Evolutionary conservation across 2,797 vertebrate species (phyloP), one percentile per base, ranked within the genome.

Genomic region (Manis javanica): DNA sequence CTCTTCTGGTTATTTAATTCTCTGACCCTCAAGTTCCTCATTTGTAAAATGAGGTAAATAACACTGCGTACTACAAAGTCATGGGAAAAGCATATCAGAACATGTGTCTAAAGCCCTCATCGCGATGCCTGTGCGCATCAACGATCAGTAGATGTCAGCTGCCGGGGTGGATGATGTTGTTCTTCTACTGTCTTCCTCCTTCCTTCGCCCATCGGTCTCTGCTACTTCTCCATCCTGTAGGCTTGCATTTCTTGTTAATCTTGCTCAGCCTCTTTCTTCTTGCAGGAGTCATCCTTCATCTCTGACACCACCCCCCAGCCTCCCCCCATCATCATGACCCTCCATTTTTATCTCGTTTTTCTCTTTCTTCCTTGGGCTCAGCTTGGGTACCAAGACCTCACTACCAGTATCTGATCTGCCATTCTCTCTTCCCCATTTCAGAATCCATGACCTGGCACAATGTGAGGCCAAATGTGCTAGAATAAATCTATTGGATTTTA

Each of bases 1-100:
- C 61, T 90, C 10, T 71, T 53, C 13, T 59, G 49, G 31, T 85
- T 42, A 55, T 11, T 71, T 94, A 29, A 85, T 39, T 90, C 51
- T 93, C 92, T 87, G 66, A 68, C 71, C 57, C n/a, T 34, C 51
- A 95, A 75, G 37, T 18, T 75, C n/a, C n/a, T 96, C 49, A 8
- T 63, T 46, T 81, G 37, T 92, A 79, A 92, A 55, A 91, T 77
- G 79, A 74, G 19, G 66, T 49, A 57, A 88, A 84, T 46, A 46
- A 34, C 11, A 55, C 34, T 49, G 39, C 31, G 29, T 29, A 64
- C 49, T 55, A 5, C 14, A 51, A 69, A 72, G 74, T 42, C 49
- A 14, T 14, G 42, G 75, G 37, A 37, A 61, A 77, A 93, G 31
- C 11, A 49, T 78, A 12, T 34, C 61, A 42, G 37, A 82, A 16